Evolutionary conservation across 2,113 vertebrate genomes (phyloP).

Genomic region (Gnathonemus longibarbis): DNA sequence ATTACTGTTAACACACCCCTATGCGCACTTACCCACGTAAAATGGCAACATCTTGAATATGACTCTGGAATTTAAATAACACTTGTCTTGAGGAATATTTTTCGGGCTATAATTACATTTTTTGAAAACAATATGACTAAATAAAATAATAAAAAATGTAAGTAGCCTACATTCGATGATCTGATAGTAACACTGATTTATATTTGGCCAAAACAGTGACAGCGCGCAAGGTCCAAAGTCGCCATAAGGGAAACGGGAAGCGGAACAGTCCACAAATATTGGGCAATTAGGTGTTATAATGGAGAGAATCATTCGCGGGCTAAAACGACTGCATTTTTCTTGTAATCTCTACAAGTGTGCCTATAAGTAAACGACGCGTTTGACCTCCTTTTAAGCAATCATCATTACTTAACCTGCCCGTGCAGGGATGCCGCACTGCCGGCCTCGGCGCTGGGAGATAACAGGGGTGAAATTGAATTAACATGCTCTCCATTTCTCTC

Average conservation of each 20-base stretch:
- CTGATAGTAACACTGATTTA: not conserved
- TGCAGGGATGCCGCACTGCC: not conserved
- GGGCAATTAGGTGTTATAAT: constrained; percentile 12
- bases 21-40: not conserved
- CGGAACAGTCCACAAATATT: not conserved
- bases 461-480: constrained; percentile 19
- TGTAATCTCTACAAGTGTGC: not conserved
- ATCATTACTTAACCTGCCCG: constrained; percentile 11
- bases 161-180: not conserved
- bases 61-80: not conserved
- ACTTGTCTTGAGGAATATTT: not conserved
- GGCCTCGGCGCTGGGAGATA: not conserved
- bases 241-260: not conserved
- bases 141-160: not conserved
- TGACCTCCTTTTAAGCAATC: constrained; percentile 14
- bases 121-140: not conserved
- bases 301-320: not conserved
- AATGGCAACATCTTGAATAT: not conserved
- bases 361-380: constrained; percentile 16
- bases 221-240: not conserved
- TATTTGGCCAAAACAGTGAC: not conserved
- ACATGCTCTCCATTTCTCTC: constrained; percentile 10
- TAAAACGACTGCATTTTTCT: not conserved
- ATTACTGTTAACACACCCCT: not conserved
- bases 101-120: not conserved